phyloP scores from a whole-genome alignment of 2,113 vertebrate species.

The Danio rerio region DNA sequence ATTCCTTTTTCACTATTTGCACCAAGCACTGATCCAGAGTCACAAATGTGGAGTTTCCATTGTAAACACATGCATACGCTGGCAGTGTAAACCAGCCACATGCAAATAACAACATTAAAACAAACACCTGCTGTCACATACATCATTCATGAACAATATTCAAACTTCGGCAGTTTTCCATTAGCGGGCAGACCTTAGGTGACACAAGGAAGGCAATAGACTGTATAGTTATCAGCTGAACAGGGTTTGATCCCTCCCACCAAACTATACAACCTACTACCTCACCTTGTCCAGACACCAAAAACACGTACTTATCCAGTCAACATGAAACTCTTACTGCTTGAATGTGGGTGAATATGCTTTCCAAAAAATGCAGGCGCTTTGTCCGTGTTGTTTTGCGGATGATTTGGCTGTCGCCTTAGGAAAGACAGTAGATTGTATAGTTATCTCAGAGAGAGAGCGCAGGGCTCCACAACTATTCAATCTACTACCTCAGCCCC shows the following conservation, averaged over 20 bases:
- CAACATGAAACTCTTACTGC: background rate
- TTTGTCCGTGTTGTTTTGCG: background rate
- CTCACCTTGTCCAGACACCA: slow-evolving; percentile 81
- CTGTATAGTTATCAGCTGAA: slow-evolving; percentile 96
- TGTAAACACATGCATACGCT: no score
- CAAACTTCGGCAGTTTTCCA: background rate
- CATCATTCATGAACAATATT: background rate
- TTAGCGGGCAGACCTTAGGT: background rate
- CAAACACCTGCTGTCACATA: background rate
- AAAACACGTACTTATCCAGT: slow-evolving; percentile 38
- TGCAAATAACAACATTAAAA: no score
- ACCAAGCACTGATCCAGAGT: no score
- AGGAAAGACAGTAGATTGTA: slow-evolving; percentile 97
- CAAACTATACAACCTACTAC: slow-evolving; percentile 98
- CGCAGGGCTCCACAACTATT: slow-evolving; percentile 88
- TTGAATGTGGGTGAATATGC: no score
- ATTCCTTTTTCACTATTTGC: no score
- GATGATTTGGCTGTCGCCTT: slow-evolving; percentile 84
- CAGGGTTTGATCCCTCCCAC: slow-evolving; percentile 87
- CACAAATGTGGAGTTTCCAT: no score
- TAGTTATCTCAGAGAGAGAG: slow-evolving; percentile 90
- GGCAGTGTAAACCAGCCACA: no score
- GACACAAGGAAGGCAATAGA: slow-evolving; percentile 92
- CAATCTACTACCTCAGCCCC: slow-evolving; percentile 96
- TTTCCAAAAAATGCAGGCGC: no score